Conservation (phyloP, 2,113 vertebrate species). For the Pithys albifrons region DNA sequence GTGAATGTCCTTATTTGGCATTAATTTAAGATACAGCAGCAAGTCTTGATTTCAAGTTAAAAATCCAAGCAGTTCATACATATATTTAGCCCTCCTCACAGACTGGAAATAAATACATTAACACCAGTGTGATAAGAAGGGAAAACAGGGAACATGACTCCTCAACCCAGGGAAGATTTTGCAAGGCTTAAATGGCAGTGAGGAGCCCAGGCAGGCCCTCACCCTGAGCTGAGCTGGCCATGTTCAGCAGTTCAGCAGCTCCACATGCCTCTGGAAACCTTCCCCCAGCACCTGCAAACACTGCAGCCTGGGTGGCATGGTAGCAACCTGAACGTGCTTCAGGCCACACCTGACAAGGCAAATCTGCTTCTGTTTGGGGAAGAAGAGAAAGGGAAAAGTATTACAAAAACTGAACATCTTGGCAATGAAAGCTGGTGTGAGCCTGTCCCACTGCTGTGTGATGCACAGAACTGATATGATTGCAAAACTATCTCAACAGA, state of each 20-base stretch:
- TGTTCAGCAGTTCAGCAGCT: neutral
- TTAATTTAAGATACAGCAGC: neutral
- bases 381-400: neutral
- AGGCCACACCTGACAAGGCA: neutral
- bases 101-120: neutral
- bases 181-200: neutral
- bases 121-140: neutral
- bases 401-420: neutral
- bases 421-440: neutral
- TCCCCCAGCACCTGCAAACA: neutral
- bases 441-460: neutral
- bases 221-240: neutral
- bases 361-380: neutral
- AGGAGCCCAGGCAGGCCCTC: neutral
- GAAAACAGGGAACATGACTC: neutral
- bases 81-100: neutral
- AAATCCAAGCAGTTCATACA: neutral
- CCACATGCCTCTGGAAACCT: neutral
- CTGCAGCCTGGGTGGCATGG: neutral
- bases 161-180: neutral
- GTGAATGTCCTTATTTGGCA: neutral
- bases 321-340: neutral
- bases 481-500: constrained; percentile 82
- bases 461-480: constrained; percentile 39
- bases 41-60: neutral